Conservation (phyloP, 2,113 vertebrate species). For the Tichodroma muraria region DNA sequence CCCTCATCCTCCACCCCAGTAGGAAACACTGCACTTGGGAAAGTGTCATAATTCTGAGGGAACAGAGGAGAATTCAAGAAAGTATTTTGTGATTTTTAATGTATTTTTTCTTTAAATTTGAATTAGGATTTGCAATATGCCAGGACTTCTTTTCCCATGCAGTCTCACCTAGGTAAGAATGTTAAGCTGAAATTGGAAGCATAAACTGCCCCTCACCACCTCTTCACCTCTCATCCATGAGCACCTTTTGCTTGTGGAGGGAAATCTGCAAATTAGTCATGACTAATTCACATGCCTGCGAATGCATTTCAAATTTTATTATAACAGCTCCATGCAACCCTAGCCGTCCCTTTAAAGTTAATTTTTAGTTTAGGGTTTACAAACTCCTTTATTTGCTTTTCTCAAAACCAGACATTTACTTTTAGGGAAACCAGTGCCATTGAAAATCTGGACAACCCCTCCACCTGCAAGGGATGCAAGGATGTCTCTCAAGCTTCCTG, state of each 20-base stretch:
- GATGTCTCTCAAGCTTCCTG: fast-evolving
- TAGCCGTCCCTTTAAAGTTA: not conserved
- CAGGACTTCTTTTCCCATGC: not conserved
- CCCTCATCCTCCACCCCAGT: not conserved
- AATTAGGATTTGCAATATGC: not conserved
- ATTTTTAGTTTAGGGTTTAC: not conserved
- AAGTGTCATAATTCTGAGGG: fast-evolving
- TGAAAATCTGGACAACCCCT: not conserved
- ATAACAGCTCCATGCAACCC: fast-evolving
- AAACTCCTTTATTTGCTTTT: not conserved
- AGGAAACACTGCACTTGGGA: not conserved
- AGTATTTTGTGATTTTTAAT: not conserved
- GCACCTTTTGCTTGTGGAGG: not conserved
- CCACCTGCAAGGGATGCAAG: not conserved
- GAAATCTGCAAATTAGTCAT: not conserved
- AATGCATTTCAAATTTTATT: not conserved
- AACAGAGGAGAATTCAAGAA: not conserved
- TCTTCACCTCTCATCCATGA: not conserved
- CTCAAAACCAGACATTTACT: not conserved
- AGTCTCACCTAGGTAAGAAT: not conserved
- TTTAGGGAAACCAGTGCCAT: not conserved
- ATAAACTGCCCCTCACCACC: not conserved
- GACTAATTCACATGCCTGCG: not conserved
- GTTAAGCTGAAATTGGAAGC: not conserved
- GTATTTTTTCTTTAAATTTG: not conserved